Conservation (phyloP, 2,113 vertebrate species). For the Myrmecobius fasciatus region DNA sequence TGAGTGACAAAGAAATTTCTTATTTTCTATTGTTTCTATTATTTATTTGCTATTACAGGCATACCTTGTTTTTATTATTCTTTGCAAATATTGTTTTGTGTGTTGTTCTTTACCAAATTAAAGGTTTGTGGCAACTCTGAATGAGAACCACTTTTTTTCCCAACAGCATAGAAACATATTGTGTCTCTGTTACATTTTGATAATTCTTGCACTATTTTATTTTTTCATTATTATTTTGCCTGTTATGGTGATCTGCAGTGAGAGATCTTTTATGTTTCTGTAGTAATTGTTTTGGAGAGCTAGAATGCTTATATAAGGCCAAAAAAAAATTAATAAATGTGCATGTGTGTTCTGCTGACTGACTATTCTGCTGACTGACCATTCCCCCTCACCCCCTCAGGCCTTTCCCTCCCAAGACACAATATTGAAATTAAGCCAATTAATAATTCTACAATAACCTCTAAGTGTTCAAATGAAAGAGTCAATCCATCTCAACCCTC, state of each 20-base stretch:
- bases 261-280: not conserved
- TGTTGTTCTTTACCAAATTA: not conserved
- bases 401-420: not conserved
- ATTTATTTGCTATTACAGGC: not conserved
- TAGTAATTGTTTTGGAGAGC: not conserved
- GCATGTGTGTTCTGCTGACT: not conserved
- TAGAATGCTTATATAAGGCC: not conserved
- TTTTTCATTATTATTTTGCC: not conserved
- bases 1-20: slow-evolving; percentile 14
- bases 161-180: not conserved
- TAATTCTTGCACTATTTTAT: not conserved
- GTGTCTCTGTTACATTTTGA: not conserved
- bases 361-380: not conserved
- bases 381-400: not conserved
- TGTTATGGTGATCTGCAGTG: not conserved
- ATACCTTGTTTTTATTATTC: not conserved
- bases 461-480: not conserved
- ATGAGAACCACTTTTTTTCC: not conserved
- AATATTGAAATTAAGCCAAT: not conserved
- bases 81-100: not conserved
- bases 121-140: not conserved
- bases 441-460: not conserved
- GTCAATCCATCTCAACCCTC: not conserved
- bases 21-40: too few relatives aligned
- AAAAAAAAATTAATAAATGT: not conserved